These are phyloP conservation scores for Tanypteryx hageni DNA, from an alignment of 2,888 invertebrate genomes.

Conservation along the genomic window DNA sequence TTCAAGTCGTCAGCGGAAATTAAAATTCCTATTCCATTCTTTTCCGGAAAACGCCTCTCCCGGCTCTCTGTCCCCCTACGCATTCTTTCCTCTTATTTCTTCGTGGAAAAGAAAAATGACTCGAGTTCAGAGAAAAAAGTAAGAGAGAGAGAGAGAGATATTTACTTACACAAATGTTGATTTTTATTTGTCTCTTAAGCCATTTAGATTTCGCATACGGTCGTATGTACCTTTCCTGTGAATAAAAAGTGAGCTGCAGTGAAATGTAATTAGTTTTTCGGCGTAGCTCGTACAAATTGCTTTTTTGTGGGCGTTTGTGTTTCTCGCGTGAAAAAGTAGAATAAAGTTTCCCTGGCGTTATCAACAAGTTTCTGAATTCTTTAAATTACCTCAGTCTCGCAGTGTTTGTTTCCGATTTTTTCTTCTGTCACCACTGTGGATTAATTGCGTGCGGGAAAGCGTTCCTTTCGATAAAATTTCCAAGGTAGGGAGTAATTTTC, in stretches of 20 bases:
- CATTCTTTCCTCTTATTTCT: background rate
- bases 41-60: background rate
- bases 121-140: background rate
- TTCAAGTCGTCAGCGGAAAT: background rate
- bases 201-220: background rate
- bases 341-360: background rate
- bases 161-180: conserved; percentile 7
- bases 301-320: background rate
- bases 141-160: background rate
- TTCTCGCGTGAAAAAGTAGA: background rate
- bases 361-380: background rate
- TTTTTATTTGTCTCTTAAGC: conserved; percentile 17
- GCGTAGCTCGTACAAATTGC: background rate
- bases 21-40: conserved; percentile 4
- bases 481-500: background rate
- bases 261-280: conserved; percentile 23
- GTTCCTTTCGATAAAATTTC: background rate
- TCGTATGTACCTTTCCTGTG: background rate
- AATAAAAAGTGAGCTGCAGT: background rate
- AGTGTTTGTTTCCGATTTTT: conserved; percentile 13
- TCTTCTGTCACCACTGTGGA: background rate
- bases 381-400: background rate
- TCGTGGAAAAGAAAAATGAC: conserved; percentile 15
- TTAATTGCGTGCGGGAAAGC: conserved; percentile 1
- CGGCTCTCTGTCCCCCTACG: background rate